Base-by-base conservation (phyloP, 2,888 invertebrate species). In the Busseola fusca region DNA sequence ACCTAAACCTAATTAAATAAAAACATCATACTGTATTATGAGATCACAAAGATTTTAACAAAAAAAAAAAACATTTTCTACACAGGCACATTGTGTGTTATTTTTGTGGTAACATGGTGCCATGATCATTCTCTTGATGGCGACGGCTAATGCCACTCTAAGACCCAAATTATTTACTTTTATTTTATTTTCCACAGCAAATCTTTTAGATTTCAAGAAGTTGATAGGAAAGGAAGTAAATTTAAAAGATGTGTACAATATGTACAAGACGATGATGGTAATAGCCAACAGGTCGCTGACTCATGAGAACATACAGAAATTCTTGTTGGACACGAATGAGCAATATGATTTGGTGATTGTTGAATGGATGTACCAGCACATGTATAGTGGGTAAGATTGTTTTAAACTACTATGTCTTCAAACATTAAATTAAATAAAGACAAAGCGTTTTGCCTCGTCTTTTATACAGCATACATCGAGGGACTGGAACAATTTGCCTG, bases 331-430 rank as follows among this genome's bases (percentile, higher is more conserved):
- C 42, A 84, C 87, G 0, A 84, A 81, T 9, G 86, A 90, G 54
- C 78, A 84, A 50, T 92, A 87, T 34, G 91, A 92, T 50, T 84
- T 87, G 3, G 89, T 90, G 21, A 79, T 92, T 18, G 69, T 88
- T 5, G 92, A 92, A 62, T 92, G 91, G 91, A 78, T 92, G 64
- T 92, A 89, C 68, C 85, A 84, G 3, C 87, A 91, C 40, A 25
- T 88, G 6, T 80, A 84, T 45, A 85, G 88, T 25, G 92, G 92
- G 92, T 92, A 81, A 85, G 64, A 42, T 18, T 59, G 60, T 16
- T 60, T 45, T 0, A 9, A 16, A 50, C 21, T 7, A 27, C 12
- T n/a, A 21, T 59, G 25, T 6, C 7, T n/a, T 56, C 0, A 62
- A 27, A 16, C 10, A 18, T 2, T 21, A 27, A 4, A 16, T 16